phyloP scores from a whole-genome alignment of 1,140 invertebrate genomes.

The Stegodyphus mimosarum region DNA sequence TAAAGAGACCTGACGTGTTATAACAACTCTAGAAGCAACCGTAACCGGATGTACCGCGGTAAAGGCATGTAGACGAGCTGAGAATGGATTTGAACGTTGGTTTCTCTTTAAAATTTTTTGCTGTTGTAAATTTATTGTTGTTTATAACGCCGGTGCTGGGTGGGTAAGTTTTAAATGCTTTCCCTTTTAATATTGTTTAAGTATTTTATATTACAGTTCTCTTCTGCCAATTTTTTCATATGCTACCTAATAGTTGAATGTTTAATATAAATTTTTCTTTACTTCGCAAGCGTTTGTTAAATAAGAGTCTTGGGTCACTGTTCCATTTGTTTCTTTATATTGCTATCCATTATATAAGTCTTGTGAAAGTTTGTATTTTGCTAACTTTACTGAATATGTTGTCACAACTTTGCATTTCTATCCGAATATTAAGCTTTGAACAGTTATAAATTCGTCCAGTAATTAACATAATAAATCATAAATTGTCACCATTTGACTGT shows the following conservation, averaged over 20 bases:
- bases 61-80: not conserved
- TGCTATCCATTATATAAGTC: not conserved
- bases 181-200: no score
- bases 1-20: not conserved
- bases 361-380: not conserved
- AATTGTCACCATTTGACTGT: no score
- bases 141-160: conserved; percentile 41
- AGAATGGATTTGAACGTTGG: conserved; percentile 5
- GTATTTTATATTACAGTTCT: no score
- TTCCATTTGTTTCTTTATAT: not conserved
- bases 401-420: no score
- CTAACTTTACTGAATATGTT: no score
- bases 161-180: not conserved
- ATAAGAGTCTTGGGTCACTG: not conserved
- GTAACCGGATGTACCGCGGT: not conserved
- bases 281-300: not conserved
- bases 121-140: conserved; percentile 32
- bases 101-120: conserved; percentile 18
- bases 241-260: not conserved
- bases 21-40: not conserved
- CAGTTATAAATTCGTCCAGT: no score
- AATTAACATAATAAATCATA: no score
- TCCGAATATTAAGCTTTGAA: no score
- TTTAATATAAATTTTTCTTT: not conserved
- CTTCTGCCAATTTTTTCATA: not conserved